Evolutionary conservation across 2,113 vertebrate species (phyloP).

Genomic region (Pionites leucogaster): DNA sequence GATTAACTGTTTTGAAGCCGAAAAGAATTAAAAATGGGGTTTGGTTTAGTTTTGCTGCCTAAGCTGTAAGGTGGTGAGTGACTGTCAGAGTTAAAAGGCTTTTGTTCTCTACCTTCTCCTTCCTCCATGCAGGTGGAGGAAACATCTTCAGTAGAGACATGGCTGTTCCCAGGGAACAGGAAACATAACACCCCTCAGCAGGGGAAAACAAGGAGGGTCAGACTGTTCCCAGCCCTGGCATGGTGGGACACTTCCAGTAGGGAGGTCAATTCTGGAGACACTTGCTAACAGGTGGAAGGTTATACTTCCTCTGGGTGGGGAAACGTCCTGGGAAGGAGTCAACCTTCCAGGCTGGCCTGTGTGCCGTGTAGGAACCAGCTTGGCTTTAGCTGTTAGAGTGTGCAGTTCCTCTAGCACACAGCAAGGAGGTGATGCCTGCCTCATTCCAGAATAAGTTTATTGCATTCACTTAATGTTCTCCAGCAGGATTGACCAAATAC

Average conservation of each 20-base stretch:
- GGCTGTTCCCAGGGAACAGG: neutral
- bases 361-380: neutral
- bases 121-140: neutral
- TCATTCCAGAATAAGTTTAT: neutral
- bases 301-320: neutral
- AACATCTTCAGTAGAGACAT: fast-evolving
- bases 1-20: neutral
- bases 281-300: neutral
- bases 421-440: neutral
- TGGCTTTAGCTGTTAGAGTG: neutral
- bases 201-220: neutral
- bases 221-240: neutral
- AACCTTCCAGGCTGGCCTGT: neutral
- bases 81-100: neutral
- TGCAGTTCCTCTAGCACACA: neutral
- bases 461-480: neutral
- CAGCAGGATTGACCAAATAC: neutral
- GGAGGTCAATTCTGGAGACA: neutral
- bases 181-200: neutral
- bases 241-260: neutral
- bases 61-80: neutral
- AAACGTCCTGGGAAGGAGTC: neutral
- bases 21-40: neutral
- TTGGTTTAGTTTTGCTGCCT: neutral
- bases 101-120: neutral